Percentiles rank a stretch among this genome's conserved stretches.
phyloP scores from a whole-genome alignment of 2,113 vertebrate species.

The Takifugu bimaculatus region DNA sequence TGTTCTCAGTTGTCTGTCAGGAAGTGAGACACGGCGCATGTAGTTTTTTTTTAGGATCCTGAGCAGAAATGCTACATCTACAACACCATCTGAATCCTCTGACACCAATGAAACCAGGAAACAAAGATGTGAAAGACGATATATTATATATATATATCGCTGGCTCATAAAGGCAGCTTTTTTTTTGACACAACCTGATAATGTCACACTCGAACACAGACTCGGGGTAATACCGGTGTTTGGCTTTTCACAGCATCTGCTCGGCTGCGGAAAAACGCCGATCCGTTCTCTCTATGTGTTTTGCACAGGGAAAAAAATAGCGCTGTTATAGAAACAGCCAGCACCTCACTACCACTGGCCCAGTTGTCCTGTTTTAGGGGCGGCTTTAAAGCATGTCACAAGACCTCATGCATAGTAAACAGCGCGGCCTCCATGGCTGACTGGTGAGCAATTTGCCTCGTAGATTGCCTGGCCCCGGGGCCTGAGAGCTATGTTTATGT shows the following conservation, averaged over 20 bases:
- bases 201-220: constrained; percentile 10
- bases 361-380: constrained; percentile 83
- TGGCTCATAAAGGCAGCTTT: no score
- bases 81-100: background rate
- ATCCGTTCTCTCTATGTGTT: constrained; percentile 51
- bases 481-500: constrained; percentile 77
- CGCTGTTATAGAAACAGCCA: constrained; percentile 52
- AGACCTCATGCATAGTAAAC: constrained; percentile 99
- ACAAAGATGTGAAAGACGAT: background rate
- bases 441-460: constrained; percentile 94
- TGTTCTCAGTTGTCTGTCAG: background rate
- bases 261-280: constrained; percentile 24
- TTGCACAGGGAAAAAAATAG: constrained; percentile 48
- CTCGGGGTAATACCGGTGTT: constrained; percentile 11
- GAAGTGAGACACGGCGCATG: background rate
- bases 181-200: background rate
- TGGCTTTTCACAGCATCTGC: constrained; percentile 25
- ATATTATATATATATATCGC: no score
- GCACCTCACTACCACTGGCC: constrained; percentile 49
- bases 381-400: constrained; percentile 96
- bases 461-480: constrained; percentile 85
- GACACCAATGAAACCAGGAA: background rate
- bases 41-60: background rate
- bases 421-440: constrained; percentile 89
- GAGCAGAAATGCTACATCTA: background rate